Evolutionary conservation across 2,797 vertebrate species (phyloP), one percentile per base, ranked within the genome.

Genomic region (Myiotriccus ornatus): DNA sequence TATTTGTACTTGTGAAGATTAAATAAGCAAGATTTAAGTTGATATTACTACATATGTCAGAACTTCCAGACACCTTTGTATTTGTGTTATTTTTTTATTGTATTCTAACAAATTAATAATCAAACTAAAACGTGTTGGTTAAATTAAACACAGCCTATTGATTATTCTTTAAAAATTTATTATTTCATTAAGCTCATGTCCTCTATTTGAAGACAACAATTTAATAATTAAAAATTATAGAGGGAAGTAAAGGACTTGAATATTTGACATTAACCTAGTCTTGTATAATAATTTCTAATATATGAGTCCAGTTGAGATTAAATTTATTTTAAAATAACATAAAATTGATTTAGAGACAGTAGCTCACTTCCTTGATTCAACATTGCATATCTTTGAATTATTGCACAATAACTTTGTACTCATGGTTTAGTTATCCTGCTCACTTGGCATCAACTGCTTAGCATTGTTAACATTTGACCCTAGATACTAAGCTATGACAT

Each of bases 381-480:
- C 4, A 15, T 44, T 89, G 12, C 2, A 70, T 25, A 20, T 64
- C 6, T 68, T 15, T 60, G 41, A 71, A 39, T 67, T 89, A 59
- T 56, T 89, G 27, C 12, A 56, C 17, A 30, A 11, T 17, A 47
- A 15, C 9, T 78, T 75, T 25, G 1, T 49, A 55, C 8, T 1
- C 6, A 37, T 1, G 0, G 1, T 73, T 64, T 52, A 16, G 4
- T 34, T 74, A 46, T 32, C n/a, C 73, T 20, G 6, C 4, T 44
- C 50, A 15, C 13, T 30, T 84, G 7, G 5, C 37, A 22, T 78
- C 53, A 60, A 27, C 18, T 70, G 7, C 21, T 67, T 59, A 69
- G 3, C 11, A 50, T 14, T 57, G 21, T n/a, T 43, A 89, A 43
- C 10, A 47, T 63, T 71, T 84, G 16, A 43, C 18, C 9, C 17